A percentile compares a stretch with the other conserved stretches of the same genome.
Conservation (phyloP, 2,113 vertebrate genomes). For the Myiozetetes cayanensis region DNA sequence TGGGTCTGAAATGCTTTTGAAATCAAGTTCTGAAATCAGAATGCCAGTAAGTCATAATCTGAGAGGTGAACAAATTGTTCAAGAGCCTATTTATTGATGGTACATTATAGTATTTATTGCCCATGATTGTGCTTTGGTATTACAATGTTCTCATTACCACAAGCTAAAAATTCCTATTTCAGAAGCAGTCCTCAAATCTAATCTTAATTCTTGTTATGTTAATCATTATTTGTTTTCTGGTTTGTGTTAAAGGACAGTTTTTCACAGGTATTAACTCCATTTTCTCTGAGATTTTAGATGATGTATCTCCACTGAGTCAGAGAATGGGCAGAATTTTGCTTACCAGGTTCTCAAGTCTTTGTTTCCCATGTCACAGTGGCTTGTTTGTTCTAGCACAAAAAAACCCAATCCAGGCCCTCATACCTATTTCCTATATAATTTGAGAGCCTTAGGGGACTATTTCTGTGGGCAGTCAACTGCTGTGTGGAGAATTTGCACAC, state of each 20-base stretch:
- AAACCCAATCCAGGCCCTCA: neutral
- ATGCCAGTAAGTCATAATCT: neutral
- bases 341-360: neutral
- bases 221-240: neutral
- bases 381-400: neutral
- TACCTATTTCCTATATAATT: neutral
- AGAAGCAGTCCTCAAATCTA: neutral
- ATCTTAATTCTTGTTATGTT: neutral
- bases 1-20: neutral
- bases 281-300: neutral
- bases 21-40: slow-evolving; percentile 26
- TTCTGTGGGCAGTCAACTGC: neutral
- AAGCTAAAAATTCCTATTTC: neutral
- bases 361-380: neutral
- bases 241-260: neutral
- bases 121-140: neutral
- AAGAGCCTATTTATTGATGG: neutral
- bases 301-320: neutral
- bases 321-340: neutral
- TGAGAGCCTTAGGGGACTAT: neutral
- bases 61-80: neutral
- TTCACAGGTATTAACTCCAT: neutral
- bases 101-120: neutral
- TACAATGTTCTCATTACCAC: neutral
- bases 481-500: neutral